These are phyloP conservation scores for Gobionotothen gibberifrons DNA, from an alignment of 2,797 vertebrate species.

Conservation along the genomic window DNA sequence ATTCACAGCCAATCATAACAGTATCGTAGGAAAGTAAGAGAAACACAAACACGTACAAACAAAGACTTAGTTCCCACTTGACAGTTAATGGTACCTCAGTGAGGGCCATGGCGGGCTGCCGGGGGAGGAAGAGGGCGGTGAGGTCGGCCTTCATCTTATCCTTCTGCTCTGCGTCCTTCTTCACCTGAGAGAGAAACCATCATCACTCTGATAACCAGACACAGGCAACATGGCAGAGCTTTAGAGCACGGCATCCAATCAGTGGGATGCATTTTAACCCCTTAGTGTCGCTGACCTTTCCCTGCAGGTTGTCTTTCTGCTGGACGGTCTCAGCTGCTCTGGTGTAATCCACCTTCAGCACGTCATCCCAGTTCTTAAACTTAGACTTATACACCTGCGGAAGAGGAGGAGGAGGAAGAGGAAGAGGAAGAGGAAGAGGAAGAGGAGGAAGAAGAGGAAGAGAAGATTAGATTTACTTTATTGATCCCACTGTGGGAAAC, in stretches of 20 bases:
- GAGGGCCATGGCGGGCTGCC: conserved; percentile 94
- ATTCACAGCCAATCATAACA: no score
- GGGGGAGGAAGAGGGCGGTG: conserved; percentile 94
- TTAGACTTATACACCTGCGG: conserved; percentile 95
- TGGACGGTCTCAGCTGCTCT: conserved; percentile 92
- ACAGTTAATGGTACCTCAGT: conserved; percentile 71
- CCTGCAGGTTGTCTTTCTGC: conserved; percentile 83
- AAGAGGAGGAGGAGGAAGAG: background rate
- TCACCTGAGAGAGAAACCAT: conserved; percentile 77
- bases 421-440: background rate
- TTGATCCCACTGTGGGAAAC: no score
- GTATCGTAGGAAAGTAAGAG: no score
- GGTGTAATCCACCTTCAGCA: conserved; percentile 96
- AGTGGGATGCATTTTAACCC: no score
- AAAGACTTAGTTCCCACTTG: no score
- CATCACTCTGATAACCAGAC: background rate
- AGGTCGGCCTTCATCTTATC: conserved; percentile 98
- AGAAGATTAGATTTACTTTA: no score
- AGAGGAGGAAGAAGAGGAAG: no score
- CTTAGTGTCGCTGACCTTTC: conserved; percentile 83
- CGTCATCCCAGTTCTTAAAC: conserved; percentile 99
- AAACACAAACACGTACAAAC: no score
- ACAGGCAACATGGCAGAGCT: background rate
- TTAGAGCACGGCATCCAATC: no score
- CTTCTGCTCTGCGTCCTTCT: conserved; percentile 92